phyloP scores from a whole-genome alignment of 2,113 vertebrate genomes.

The Paraplagusia blochii region DNA sequence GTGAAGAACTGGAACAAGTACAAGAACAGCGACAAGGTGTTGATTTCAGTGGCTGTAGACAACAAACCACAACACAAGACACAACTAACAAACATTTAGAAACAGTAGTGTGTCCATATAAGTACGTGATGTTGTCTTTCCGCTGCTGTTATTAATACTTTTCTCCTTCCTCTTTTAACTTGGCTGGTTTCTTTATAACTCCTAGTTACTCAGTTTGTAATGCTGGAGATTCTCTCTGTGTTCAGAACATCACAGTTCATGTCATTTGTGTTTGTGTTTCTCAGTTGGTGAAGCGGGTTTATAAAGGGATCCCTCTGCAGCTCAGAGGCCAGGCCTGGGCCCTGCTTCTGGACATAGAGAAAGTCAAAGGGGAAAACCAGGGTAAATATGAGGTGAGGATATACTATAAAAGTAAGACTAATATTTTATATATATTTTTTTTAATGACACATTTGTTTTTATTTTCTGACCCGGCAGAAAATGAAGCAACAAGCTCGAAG shows the following conservation, averaged over 20 bases:
- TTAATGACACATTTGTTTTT: background rate
- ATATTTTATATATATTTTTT: no score
- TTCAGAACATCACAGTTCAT: background rate
- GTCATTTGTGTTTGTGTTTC: conserved; percentile 7
- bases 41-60: conserved; percentile 5
- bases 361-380: conserved; percentile 79
- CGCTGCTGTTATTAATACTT: conserved; percentile 20
- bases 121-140: conserved; percentile 24
- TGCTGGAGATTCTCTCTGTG: conserved; percentile 17
- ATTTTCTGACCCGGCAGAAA: conserved; percentile 69
- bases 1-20: conserved; percentile 91
- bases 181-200: conserved; percentile 7
- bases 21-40: conserved; percentile 86
- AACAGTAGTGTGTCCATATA: background rate
- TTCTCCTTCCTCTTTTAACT: conserved; percentile 45
- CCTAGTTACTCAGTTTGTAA: conserved; percentile 8
- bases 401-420: no score
- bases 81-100: no score
- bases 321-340: conserved; percentile 90
- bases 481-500: conserved; percentile 87
- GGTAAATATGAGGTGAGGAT: conserved; percentile 85
- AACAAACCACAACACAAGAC: background rate
- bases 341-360: conserved; percentile 83
- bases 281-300: conserved; percentile 88
- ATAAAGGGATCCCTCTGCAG: conserved; percentile 90